A percentile compares a stretch with the other conserved stretches of the same genome.
Conservation (phyloP, 2,113 vertebrate genomes). For the Diphyllodes magnificus region DNA sequence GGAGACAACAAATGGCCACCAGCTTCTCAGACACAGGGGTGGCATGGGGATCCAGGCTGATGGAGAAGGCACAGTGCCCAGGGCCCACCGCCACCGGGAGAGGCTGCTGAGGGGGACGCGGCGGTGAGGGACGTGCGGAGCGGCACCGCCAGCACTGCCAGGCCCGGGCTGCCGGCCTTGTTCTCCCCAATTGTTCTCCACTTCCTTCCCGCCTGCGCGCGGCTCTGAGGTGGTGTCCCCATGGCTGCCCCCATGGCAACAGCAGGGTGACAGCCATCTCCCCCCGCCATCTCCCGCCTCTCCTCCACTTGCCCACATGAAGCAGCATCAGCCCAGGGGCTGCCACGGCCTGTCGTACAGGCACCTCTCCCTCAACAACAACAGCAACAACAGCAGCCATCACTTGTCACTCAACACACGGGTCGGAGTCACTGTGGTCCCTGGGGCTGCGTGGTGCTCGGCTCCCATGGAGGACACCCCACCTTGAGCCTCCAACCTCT, state of each 20-base stretch:
- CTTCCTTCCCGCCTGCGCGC: slow-evolving; percentile 43
- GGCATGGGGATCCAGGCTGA: fast-evolving
- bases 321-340: fast-evolving
- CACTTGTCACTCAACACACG: fast-evolving
- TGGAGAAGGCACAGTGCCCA: not conserved
- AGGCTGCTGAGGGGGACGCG: not conserved
- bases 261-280: not conserved
- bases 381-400: not conserved
- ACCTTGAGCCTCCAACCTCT: not conserved
- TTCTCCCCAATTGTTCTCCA: slow-evolving; percentile 54
- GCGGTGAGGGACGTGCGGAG: not conserved
- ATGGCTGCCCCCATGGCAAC: slow-evolving; percentile 26
- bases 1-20: not conserved
- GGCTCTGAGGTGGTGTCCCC: not conserved
- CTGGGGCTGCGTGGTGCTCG: fast-evolving
- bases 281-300: not conserved
- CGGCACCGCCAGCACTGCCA: not conserved
- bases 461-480: not conserved
- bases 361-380: not conserved
- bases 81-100: fast-evolving
- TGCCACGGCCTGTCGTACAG: not conserved
- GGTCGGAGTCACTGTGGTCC: fast-evolving
- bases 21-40: not conserved
- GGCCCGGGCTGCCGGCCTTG: not conserved
- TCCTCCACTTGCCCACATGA: fast-evolving